These are phyloP conservation scores for Lates japonicus DNA, from an alignment of 2,797 vertebrate species.

Conservation along the genomic window DNA sequence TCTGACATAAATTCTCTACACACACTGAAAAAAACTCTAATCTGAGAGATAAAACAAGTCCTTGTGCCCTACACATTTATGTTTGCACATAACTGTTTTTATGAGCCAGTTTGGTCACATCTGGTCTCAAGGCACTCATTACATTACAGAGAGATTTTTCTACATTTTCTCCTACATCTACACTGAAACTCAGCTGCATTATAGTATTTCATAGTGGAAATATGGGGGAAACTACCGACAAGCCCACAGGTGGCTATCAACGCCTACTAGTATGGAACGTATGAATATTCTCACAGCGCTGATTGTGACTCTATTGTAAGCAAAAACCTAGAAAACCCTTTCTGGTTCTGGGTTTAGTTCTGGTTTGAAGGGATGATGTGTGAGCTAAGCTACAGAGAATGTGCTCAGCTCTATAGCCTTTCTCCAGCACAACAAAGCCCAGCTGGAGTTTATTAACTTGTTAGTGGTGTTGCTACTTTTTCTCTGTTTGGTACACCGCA, in stretches of 20 bases:
- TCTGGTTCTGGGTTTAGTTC: slow-evolving; percentile 33
- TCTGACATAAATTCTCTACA: background rate
- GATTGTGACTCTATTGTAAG: slow-evolving; percentile 6
- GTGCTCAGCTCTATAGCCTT: slow-evolving; percentile 65
- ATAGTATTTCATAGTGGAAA: slow-evolving; percentile 1
- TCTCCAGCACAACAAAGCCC: slow-evolving; percentile 73
- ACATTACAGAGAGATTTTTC: background rate
- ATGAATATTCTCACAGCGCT: background rate
- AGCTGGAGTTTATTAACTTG: slow-evolving; percentile 82
- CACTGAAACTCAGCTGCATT: background rate
- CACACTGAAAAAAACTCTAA: background rate
- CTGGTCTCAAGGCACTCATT: slow-evolving; percentile 36
- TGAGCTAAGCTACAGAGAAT: slow-evolving; percentile 77
- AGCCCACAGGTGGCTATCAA: background rate
- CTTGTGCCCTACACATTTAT: slow-evolving; percentile 4
- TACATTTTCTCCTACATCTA: background rate
- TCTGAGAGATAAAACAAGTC: background rate
- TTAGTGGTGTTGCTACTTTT: slow-evolving; percentile 79
- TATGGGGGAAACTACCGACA: background rate
- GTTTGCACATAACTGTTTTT: slow-evolving; percentile 16
- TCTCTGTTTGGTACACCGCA: slow-evolving; percentile 62
- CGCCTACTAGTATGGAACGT: slow-evolving; percentile 2
- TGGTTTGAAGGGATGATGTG: slow-evolving; percentile 47
- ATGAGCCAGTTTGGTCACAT: slow-evolving; percentile 9
- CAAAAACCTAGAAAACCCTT: slow-evolving; percentile 20